Evolutionary conservation across 2,888 invertebrate species (phyloP).

Genomic region (Agonopterix arenella): DNA sequence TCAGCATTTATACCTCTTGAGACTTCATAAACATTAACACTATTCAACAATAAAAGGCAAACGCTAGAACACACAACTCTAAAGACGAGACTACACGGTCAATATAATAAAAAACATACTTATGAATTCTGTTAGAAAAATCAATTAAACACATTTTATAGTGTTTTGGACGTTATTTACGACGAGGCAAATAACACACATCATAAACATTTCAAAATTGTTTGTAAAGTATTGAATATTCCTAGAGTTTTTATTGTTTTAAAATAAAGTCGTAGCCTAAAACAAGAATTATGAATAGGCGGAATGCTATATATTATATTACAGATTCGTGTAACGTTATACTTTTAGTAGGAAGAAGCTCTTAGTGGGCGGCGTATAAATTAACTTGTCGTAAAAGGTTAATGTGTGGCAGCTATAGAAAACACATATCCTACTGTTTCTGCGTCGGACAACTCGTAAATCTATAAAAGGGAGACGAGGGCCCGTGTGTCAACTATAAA

Average conservation of each 20-base stretch:
- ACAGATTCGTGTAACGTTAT: constrained; percentile 42
- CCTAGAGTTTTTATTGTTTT: constrained; percentile 24
- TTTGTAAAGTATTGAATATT: constrained; percentile 5
- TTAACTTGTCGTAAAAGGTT: constrained; percentile 55
- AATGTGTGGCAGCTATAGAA: constrained; percentile 40
- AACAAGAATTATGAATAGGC: constrained; percentile 20
- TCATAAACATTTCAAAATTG: constrained; percentile 6
- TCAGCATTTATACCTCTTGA: constrained; percentile 15
- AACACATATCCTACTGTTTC: constrained; percentile 50
- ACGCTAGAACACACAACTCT: constrained; percentile 1
- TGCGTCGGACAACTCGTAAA: constrained; percentile 38
- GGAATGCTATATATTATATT: constrained; percentile 26
- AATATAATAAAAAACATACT: no score
- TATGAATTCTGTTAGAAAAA: not conserved
- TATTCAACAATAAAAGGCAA: constrained; percentile 9
- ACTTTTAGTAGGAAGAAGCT: constrained; percentile 35
- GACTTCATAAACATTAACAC: constrained; percentile 27
- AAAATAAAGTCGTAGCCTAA: constrained; percentile 25
- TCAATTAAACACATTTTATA: constrained; percentile 6
- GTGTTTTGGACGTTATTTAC: constrained; percentile 1
- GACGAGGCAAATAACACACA: constrained; percentile 5
- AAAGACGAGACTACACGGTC: no score
- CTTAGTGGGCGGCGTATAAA: constrained; percentile 53
- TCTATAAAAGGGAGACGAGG: constrained; percentile 20
- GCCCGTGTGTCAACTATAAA: constrained; percentile 52